These are phyloP conservation scores for Myocastor coypus DNA, from an alignment of 2,113 vertebrate species.

Conservation along the genomic window DNA sequence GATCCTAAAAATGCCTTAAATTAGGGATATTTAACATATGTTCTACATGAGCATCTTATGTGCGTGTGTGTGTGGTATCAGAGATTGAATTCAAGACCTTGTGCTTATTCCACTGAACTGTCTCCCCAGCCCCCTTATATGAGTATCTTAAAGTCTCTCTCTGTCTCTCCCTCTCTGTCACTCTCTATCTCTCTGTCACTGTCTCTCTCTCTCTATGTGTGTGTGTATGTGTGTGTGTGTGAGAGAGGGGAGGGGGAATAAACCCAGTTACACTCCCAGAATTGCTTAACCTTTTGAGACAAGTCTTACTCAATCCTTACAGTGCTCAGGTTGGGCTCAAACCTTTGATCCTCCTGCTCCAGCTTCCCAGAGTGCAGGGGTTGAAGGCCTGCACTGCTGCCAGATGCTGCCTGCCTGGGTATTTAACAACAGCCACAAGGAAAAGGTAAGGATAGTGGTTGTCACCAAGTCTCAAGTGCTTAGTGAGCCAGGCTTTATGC, in stretches of 20 bases:
- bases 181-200: too few species aligned
- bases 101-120: too few species aligned
- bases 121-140: too few species aligned
- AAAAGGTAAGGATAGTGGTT: background rate
- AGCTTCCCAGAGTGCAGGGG: background rate
- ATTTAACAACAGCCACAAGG: background rate
- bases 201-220: background rate
- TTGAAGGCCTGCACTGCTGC: background rate
- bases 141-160: too few species aligned
- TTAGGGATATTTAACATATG: background rate
- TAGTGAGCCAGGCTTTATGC: background rate
- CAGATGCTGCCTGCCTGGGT: background rate
- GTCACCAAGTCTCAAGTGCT: background rate
- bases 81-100: too few species aligned
- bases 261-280: background rate
- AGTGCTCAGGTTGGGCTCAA: background rate
- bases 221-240: background rate
- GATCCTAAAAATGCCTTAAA: background rate
- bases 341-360: background rate
- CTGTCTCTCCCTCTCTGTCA: too few species aligned
- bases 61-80: background rate
- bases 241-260: background rate
- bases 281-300: background rate
- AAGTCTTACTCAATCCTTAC: background rate
- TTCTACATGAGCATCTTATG: background rate